A percentile compares a stretch with the other conserved stretches of the same genome.
phyloP scores from a whole-genome alignment of 2,888 invertebrate genomes.

The Mythimna albipuncta region DNA sequence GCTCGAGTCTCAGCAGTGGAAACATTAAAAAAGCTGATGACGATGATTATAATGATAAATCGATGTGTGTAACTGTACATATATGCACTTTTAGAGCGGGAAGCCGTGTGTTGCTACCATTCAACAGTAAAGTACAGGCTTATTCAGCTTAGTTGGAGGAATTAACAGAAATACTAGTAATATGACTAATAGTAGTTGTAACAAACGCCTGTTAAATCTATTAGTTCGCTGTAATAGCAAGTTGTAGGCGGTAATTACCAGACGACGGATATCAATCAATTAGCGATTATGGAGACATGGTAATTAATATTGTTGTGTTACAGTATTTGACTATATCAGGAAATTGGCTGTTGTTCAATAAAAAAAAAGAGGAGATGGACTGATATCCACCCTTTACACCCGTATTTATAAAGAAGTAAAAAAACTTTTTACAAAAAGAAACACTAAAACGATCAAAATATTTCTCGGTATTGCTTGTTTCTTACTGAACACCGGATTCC shows the following conservation, averaged over 20 bases:
- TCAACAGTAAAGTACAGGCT: neutral
- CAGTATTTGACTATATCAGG: neutral
- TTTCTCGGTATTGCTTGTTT: no score
- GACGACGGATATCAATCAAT: slow-evolving; percentile 11
- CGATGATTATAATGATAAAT: no score
- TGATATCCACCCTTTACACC: no score
- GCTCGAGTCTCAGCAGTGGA: no score
- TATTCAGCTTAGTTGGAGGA: neutral
- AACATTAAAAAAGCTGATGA: no score
- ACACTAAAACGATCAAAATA: no score
- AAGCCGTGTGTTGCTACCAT: neutral
- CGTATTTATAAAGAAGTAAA: no score
- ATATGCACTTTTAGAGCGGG: no score
- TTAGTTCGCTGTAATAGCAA: neutral
- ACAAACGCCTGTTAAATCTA: slow-evolving; percentile 8
- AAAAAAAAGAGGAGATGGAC: no score
- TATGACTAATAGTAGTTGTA: neutral
- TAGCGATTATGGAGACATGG: neutral
- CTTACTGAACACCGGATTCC: no score
- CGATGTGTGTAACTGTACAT: neutral
- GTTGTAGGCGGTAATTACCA: neutral
- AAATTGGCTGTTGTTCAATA: neutral
- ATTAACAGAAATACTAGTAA: neutral
- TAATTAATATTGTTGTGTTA: slow-evolving; percentile 7
- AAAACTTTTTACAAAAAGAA: no score